Evolutionary conservation across 1,140 invertebrate species (phyloP).

Genomic region (Triops cancriformis): DNA sequence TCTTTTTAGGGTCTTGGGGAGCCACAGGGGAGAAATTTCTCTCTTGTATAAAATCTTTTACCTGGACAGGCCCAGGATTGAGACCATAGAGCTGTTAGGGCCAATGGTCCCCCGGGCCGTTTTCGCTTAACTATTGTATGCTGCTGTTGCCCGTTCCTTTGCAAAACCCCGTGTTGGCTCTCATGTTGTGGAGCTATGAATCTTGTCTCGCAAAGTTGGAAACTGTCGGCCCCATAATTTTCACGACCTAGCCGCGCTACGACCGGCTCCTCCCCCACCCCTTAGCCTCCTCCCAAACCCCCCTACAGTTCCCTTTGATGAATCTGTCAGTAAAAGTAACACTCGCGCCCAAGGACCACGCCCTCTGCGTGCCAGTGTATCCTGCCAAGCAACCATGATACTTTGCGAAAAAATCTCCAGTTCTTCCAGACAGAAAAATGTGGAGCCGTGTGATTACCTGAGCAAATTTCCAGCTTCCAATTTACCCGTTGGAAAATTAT

Average conservation of each 20-base stretch:
- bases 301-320: constrained; percentile 1
- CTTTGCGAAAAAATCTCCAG: not conserved
- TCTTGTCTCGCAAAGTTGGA: constrained; percentile 10
- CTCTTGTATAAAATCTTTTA: not conserved
- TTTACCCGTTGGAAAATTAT: not conserved
- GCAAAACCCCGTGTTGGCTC: not conserved
- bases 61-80: not conserved
- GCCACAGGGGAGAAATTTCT: not conserved
- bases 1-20: not conserved
- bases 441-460: not conserved
- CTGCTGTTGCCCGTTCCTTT: not conserved
- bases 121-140: not conserved
- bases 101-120: not conserved
- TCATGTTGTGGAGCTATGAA: constrained; percentile 9
- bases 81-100: not conserved
- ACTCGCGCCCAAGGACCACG: not conserved
- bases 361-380: not conserved
- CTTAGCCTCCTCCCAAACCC: not conserved
- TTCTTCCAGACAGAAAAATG: not conserved
- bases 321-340: not conserved
- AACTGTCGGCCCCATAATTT: constrained; percentile 3
- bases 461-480: constrained; percentile 1
- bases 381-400: not conserved
- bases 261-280: not conserved
- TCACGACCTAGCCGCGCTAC: not conserved